A percentile compares a stretch with the other conserved stretches of the same genome.
phyloP scores from a whole-genome alignment of 2,888 invertebrate genomes.

The Charanyca ferruginea region DNA sequence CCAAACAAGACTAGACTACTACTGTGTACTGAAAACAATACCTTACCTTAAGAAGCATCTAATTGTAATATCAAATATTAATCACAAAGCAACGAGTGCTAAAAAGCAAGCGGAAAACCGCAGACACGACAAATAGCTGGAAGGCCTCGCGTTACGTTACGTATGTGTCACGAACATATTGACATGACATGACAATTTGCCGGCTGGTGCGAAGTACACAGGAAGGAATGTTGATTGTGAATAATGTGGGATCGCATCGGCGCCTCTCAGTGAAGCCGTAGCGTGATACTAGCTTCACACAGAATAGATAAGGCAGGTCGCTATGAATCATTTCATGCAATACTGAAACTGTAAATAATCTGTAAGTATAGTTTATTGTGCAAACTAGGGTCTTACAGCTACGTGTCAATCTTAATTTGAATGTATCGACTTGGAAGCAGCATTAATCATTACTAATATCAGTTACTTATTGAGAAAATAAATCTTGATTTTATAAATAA shows the following conservation, averaged over 20 bases:
- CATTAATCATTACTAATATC: no score
- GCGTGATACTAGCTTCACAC: constrained; percentile 33
- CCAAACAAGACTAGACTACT: not conserved
- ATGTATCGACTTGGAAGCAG: not conserved
- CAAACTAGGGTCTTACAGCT: constrained; percentile 14
- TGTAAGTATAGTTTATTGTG: constrained; percentile 18
- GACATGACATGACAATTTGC: constrained; percentile 25
- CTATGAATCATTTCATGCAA: constrained; percentile 32
- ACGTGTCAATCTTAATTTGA: constrained; percentile 1
- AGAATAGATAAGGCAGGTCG: constrained; percentile 38
- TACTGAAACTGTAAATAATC: constrained; percentile 30
- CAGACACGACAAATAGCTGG: constrained; percentile 25
- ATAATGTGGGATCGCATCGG: constrained; percentile 6
- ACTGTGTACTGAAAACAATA: constrained; percentile 6
- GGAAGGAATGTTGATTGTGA: constrained; percentile 43
- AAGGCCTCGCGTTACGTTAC: constrained; percentile 25
- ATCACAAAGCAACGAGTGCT: not conserved
- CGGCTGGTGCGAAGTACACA: constrained; percentile 38
- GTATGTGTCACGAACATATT: constrained; percentile 19
- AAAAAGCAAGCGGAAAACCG: constrained; percentile 53
- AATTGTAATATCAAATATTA: not conserved
- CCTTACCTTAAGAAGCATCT: not conserved
- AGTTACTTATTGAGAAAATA: no score
- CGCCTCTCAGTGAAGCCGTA: not conserved
- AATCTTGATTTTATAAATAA: no score